Conservation (phyloP, 2,797 vertebrate genomes). For the Antennarius maculatus region DNA sequence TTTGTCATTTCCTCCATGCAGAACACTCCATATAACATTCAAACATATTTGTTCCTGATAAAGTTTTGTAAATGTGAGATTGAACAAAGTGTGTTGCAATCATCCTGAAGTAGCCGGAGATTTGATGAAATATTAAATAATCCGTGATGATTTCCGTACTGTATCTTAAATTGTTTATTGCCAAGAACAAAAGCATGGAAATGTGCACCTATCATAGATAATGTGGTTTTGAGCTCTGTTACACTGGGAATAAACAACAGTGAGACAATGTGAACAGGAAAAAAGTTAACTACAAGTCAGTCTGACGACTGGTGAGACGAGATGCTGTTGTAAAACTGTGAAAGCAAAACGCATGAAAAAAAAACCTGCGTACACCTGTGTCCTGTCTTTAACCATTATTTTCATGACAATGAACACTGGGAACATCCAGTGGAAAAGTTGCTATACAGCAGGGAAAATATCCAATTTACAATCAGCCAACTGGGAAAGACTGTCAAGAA, state of each 20-base stretch:
- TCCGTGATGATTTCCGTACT: conserved; percentile 30
- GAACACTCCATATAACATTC: too few species aligned
- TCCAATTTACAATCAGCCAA: conserved; percentile 32
- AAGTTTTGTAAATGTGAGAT: too few species aligned
- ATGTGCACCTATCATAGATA: not conserved
- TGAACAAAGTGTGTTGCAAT: too few species aligned
- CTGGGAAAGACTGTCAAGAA: conserved; percentile 7
- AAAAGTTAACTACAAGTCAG: not conserved
- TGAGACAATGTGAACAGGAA: not conserved
- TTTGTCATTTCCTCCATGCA: too few species aligned
- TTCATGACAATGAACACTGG: conserved; percentile 48
- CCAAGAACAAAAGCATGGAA: not conserved
- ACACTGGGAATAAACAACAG: not conserved
- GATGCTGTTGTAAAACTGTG: conserved; percentile 1
- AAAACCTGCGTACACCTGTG: conserved; percentile 47
- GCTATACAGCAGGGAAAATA: conserved; percentile 28
- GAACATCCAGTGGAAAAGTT: conserved; percentile 47
- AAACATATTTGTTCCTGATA: too few species aligned
- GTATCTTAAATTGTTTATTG: conserved; percentile 49
- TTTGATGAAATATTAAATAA: conserved; percentile 26
- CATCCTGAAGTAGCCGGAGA: too few species aligned
- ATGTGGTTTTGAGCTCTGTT: not conserved
- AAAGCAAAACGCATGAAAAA: conserved; percentile 22
- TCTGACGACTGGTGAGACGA: conserved; percentile 6
- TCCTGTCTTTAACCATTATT: conserved; percentile 57